Evolutionary conservation across 2,888 invertebrate genomes (phyloP).

Genomic region (Rhamphomyia laevipes): DNA sequence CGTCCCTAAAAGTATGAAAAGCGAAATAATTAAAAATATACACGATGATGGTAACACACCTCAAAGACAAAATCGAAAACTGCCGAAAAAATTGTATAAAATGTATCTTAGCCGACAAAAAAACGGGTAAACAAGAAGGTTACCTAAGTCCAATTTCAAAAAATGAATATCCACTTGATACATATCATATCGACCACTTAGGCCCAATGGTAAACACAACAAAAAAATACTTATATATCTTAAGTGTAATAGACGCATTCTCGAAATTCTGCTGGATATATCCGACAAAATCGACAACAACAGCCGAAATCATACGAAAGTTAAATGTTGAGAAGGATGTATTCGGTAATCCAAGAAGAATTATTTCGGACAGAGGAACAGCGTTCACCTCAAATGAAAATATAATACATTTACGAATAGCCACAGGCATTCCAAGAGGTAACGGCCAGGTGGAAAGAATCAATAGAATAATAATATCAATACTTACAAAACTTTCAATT

Average conservation of each 20-base stretch:
- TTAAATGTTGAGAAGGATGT: slow-evolving; percentile 1
- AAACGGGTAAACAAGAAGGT: slow-evolving; percentile 27
- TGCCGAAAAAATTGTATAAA: slow-evolving; percentile 10
- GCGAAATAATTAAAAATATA: slow-evolving; percentile 5
- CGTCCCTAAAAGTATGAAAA: slow-evolving; percentile 11
- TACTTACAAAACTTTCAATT: neutral
- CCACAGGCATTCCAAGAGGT: slow-evolving; percentile 22
- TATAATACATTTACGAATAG: slow-evolving; percentile 4
- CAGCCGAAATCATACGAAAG: slow-evolving; percentile 6
- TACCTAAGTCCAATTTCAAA: slow-evolving; percentile 24
- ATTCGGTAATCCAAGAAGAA: slow-evolving; percentile 10
- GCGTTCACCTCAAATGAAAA: slow-evolving; percentile 11
- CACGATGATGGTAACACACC: slow-evolving; percentile 12
- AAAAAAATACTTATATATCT: slow-evolving; percentile 12
- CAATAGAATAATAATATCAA: slow-evolving; percentile 20
- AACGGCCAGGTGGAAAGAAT: slow-evolving; percentile 28
- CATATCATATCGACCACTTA: slow-evolving; percentile 26
- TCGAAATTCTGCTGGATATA: slow-evolving; percentile 11
- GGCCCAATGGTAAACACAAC: slow-evolving; percentile 21
- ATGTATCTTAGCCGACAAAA: slow-evolving; percentile 11
- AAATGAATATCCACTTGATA: slow-evolving; percentile 21
- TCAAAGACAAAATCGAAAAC: slow-evolving; percentile 9
- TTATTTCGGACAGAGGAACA: slow-evolving; percentile 11
- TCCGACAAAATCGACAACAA: slow-evolving; percentile 9
- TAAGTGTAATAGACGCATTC: slow-evolving; percentile 9